Evolutionary conservation across 2,888 invertebrate genomes (phyloP), one percentile per base, ranked within the genome.

Genomic region (Belgica antarctica): DNA sequence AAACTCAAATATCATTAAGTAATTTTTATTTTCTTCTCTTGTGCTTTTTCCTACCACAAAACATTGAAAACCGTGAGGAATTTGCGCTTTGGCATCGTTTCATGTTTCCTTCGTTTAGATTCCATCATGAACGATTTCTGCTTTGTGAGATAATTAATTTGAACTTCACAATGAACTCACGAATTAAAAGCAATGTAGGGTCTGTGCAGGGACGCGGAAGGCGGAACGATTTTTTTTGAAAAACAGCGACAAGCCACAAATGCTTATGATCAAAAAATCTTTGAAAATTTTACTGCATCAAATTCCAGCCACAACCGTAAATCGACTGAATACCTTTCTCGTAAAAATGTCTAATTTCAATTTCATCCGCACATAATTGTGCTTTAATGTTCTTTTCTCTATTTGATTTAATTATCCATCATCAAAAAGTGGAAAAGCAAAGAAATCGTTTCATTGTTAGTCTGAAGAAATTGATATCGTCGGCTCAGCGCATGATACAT

Each of bases 1-100:
- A 36, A 36, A 62, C 24, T 36, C 27, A 19, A 47, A 66, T 27
- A 47, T 66, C 65, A 66, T 66, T 66, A 66, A 28, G 65, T 66
- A 47, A 66, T 66, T 66, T 63, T 28, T n/a, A 25, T 41, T 36
- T n/a, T 22, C 41, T 10, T 17, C 24, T 62, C 62, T 17, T 34
- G 7, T 62, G 10, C 10, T 62, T 17, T 28, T 7, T n/a, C 15
- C 27, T n/a, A n/a, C n/a, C 24, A 19, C 15, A 19, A 52, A 52
- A 52, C 17, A 52, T 17, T 52, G 52, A 52, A 41, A 41, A 41
- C 41, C 41, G 41, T 41, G 41, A 52, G 52, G 52, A 52, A 52
- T 52, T 52, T 52, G 52, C 52, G 52, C 52, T 17, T 52, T 46
- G 19, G 4, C 24, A 52, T 52, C 19, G 52, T 52, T 52, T 15